Percentiles rank a stretch among this genome's conserved stretches.
Conservation (phyloP, 2,113 vertebrate species). For the Piliocolobus tephrosceles region DNA sequence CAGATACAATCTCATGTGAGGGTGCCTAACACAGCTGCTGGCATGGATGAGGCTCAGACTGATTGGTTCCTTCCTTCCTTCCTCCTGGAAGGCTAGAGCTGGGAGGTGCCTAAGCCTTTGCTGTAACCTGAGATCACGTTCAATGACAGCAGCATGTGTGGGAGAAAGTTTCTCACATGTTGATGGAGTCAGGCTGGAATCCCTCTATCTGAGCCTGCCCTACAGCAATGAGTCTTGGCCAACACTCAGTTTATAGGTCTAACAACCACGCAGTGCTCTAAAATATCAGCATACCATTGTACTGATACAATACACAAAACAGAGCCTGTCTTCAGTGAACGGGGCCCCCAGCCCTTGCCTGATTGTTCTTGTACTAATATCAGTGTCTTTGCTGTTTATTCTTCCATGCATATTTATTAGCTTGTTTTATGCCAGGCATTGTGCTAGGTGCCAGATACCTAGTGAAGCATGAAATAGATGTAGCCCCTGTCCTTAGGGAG, state of each 20-base stretch:
- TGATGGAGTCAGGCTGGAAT: neutral
- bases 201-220: neutral
- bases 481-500: neutral
- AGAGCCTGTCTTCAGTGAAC: neutral
- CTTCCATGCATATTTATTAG: neutral
- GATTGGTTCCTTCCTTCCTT: conserved; percentile 23
- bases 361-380: neutral
- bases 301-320: neutral
- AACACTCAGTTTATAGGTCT: neutral
- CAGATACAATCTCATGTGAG: neutral
- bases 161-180: conserved; percentile 46
- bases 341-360: neutral
- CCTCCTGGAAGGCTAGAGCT: neutral
- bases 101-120: conserved; percentile 22
- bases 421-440: conserved; percentile 33
- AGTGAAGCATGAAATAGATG: neutral
- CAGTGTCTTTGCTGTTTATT: neutral
- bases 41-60: neutral
- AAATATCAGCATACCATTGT: neutral
- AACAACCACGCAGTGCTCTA: neutral
- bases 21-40: neutral
- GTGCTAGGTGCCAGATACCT: neutral
- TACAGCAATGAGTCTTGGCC: neutral
- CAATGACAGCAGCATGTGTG: neutral
- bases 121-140: conserved; percentile 45